Evolutionary conservation across 2,797 vertebrate genomes (phyloP).

Genomic region (Sebastolobus alascanus): DNA sequence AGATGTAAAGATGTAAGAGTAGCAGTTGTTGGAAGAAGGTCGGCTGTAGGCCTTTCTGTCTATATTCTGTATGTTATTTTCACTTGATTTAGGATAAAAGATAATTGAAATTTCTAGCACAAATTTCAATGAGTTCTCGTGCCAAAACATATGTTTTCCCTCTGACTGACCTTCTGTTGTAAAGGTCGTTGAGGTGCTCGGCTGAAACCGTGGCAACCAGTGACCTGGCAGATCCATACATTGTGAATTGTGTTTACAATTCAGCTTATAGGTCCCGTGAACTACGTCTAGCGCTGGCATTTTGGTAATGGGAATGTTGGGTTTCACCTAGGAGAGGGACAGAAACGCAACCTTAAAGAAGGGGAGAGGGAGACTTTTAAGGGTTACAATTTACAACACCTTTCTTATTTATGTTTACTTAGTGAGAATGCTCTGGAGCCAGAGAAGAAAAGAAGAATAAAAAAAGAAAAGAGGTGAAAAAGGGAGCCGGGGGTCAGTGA

Average conservation of each 20-base stretch:
- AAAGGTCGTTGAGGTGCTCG: constrained; percentile 40
- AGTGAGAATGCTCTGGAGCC: constrained; percentile 44
- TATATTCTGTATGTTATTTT: background rate
- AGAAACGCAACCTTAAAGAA: constrained; percentile 64
- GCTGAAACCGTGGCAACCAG: constrained; percentile 60
- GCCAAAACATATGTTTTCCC: constrained; percentile 19
- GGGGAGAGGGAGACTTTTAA: constrained; percentile 54
- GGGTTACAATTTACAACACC: constrained; percentile 74
- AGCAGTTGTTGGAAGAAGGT: background rate
- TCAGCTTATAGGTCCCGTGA: constrained; percentile 48
- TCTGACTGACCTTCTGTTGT: constrained; percentile 37
- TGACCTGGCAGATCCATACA: constrained; percentile 58
- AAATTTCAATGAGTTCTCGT: background rate
- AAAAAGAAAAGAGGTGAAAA: constrained; percentile 19
- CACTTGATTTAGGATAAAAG: constrained; percentile 1
- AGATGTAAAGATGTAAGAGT: background rate
- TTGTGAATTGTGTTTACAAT: constrained; percentile 66
- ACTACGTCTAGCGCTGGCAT: constrained; percentile 37
- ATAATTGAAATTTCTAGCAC: background rate
- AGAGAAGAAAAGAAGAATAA: constrained; percentile 31
- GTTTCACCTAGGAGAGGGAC: constrained; percentile 77
- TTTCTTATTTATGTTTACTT: constrained; percentile 73
- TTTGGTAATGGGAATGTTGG: constrained; percentile 50
- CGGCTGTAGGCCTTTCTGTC: background rate
- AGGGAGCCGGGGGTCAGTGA: constrained; percentile 19